A percentile compares a stretch with the other conserved stretches of the same genome.
These are phyloP conservation scores for Anolis apletophallus DNA, from an alignment of 2,797 vertebrate genomes.

Conservation along the genomic window DNA sequence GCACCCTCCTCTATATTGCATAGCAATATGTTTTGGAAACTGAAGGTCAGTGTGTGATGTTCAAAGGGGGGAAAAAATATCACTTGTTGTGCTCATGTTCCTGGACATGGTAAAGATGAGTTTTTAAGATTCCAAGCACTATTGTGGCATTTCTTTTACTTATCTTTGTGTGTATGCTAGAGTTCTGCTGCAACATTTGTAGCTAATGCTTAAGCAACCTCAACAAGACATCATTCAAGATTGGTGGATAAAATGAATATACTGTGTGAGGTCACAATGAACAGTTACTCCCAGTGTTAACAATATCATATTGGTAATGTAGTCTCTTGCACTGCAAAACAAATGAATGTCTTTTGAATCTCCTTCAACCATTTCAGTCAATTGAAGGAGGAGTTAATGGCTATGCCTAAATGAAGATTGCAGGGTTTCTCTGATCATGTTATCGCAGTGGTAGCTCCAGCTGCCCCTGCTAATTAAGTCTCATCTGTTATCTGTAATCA, in stretches of 20 bases:
- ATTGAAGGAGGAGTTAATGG: conserved; percentile 21
- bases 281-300: conserved; percentile 8
- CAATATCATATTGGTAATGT: not conserved
- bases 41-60: not conserved
- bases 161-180: no score
- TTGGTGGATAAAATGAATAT: conserved; percentile 12
- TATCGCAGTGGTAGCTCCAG: not conserved
- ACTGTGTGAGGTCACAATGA: not conserved
- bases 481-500: not conserved
- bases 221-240: not conserved
- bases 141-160: not conserved
- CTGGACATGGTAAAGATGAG: not conserved
- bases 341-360: not conserved
- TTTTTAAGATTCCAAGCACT: not conserved
- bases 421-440: conserved; percentile 10
- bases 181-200: not conserved
- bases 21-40: conserved; percentile 1
- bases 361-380: rapidly evolving
- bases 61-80: conserved; percentile 6
- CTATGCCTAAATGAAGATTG: conserved; percentile 15
- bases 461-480: conserved; percentile 11
- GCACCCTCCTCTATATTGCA: not conserved
- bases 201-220: not conserved
- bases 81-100: not conserved
- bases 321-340: conserved; percentile 25